Evolutionary conservation across 2,113 vertebrate genomes (phyloP).

Genomic region (Chlamydotis undulata): DNA sequence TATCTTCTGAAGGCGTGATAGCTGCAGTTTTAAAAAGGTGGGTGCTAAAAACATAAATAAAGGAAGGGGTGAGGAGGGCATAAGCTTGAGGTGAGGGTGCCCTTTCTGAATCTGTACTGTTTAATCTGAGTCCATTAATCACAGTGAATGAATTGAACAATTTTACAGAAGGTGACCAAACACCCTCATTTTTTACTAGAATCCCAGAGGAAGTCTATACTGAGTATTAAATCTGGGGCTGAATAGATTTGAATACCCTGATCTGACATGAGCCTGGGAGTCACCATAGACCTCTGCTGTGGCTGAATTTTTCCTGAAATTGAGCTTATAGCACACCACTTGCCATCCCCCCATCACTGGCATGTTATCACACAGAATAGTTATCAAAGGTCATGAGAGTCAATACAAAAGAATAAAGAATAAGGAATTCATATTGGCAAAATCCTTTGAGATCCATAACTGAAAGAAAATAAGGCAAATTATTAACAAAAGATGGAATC

Average conservation of each 20-base stretch:
- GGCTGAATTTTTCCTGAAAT: not conserved
- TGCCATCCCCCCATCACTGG: accelerated
- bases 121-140: not conserved
- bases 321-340: accelerated
- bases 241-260: not conserved
- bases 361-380: not conserved
- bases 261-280: not conserved
- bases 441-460: not conserved
- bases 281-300: not conserved
- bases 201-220: not conserved
- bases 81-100: not conserved
- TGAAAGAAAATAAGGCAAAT: not conserved
- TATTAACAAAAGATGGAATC: not conserved
- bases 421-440: not conserved
- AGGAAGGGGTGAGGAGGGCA: accelerated
- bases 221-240: accelerated
- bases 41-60: not conserved
- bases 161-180: not conserved
- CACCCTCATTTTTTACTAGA: not conserved
- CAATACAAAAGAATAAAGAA: not conserved
- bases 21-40: not conserved
- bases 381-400: not conserved
- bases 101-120: not conserved
- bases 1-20: not conserved
- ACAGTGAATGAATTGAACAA: not conserved